Evolutionary conservation across 2,888 invertebrate genomes (phyloP), one percentile per base, ranked within the genome.

Genomic region (Brenthis daphne): DNA sequence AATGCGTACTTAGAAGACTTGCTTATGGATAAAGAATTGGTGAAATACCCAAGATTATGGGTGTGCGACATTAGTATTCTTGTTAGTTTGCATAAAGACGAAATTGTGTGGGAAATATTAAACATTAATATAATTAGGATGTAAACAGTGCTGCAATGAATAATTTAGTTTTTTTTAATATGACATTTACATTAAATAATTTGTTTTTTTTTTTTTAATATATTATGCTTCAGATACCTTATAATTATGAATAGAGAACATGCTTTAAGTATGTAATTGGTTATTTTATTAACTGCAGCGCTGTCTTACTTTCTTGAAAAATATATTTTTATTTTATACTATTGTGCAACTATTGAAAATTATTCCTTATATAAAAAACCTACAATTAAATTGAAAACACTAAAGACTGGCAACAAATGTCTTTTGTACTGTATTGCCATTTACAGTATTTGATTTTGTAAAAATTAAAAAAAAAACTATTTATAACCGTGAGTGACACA

Each of bases 1-100:
- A 60, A 33, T 51, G 37, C 54, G 81, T 82, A 82, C 79, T 80
- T 80, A 80, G 75, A 71, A 60, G 20, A 50, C 37, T 43, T 56
- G 20, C 14, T 48, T 55, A 56, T 20, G 47, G 4, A 51, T 20
- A 29, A 60, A 16, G 11, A 24, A 37, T 29, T 58, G 12, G 20
- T 37, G 14, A 37, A 14, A 33, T 20, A 63, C 63, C 53, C 37
- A 53, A 16, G 43, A 53, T 14, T 14, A 11, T 12, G 33, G 29
- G 37, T 53, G 53, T 51, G 33, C 29, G 58, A 29, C 24, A 29
- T 60, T 24, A 60, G 37, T 43, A 43, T 43, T 43, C 11, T 43
- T 43, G 37, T 43, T 43, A 43, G 29, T 60, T 14, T 5, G 8
- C 12, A 37, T n/a, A 29, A 60, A 60, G 58, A 29, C 0, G 50